Base-by-base conservation (phyloP, 1,140 invertebrate species). In the Tribolium castaneum region DNA sequence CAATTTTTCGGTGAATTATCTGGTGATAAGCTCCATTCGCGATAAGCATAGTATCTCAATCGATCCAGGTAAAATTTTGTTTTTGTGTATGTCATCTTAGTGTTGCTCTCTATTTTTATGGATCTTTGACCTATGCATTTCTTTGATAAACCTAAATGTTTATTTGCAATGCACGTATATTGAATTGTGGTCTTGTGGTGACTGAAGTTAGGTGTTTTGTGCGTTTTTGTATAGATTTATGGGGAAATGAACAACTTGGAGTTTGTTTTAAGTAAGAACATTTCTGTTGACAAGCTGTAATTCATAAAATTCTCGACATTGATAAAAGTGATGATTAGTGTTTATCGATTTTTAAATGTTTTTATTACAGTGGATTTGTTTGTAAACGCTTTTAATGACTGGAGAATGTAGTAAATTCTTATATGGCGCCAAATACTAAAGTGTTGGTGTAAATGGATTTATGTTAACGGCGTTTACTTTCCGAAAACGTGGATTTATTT, bases 381-480 rank as follows among this genome's bases (percentile, higher is more conserved):
- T 66, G 30, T 66, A 66, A 35, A 66, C 59, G 35, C 14, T 12
- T 35, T 34, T 66, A 66, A 66, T 66, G 59, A 30, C 25, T 35
- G 13, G 3, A 10, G 6, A 66, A 13, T 45, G 39, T 45, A 45
- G 30, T 35, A 35, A 66, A 66, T 66, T 66, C 59, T 12, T 66
- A 66, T 66, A 66, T 66, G 59, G 59, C 59, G 59, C 59, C 59
- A 66, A 66, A 66, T 66, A 66, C 25, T 66, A 66, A 66, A 66
- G 5, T 35, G 59, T 66, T 66, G 59, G 59, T 66, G 59, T 66
- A 52, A 73, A 54, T 54, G 39, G 71, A 73, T 73, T 73, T 73
- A 73, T 54, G 50, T 25, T 54, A 52, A 22, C 71, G 7, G 22
- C 71, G 39, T 51, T 52, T 73, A 73, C 45, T 54, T 52, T 73